A percentile compares a stretch with the other conserved stretches of the same genome.
These are phyloP conservation scores for Drosophila colorata DNA, from an alignment of 2,888 invertebrate genomes.

Conservation along the genomic window DNA sequence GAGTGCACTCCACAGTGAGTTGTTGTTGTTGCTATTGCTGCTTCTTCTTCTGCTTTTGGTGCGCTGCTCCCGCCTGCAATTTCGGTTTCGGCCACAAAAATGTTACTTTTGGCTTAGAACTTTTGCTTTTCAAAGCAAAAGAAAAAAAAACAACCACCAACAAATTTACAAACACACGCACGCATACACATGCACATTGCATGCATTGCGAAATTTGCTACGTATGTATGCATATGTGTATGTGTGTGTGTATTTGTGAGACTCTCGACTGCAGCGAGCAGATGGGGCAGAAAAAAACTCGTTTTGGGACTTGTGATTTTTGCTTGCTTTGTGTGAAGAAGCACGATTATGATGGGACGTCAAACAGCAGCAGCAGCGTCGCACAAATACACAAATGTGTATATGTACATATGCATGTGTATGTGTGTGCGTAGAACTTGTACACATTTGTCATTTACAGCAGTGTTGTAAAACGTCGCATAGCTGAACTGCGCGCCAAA, in stretches of 20 bases:
- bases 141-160: constrained; percentile 64
- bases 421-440: constrained; percentile 12
- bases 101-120: constrained; percentile 63
- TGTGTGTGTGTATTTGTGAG: constrained; percentile 11
- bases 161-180: constrained; percentile 25
- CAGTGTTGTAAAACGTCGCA: constrained; percentile 46
- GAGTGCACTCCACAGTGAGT: constrained; percentile 30
- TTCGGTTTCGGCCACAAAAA: constrained; percentile 50
- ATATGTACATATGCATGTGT: neutral
- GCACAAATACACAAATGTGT: constrained; percentile 6
- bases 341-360: constrained; percentile 44
- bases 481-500: constrained; percentile 48
- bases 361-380: constrained; percentile 24
- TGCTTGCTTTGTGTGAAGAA: constrained; percentile 20
- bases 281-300: constrained; percentile 54
- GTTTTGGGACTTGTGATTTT: constrained; percentile 65
- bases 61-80: constrained; percentile 43
- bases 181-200: constrained; percentile 22
- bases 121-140: constrained; percentile 64
- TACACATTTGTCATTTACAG: constrained; percentile 20
- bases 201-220: constrained; percentile 54
- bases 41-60: constrained; percentile 9
- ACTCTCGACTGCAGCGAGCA: constrained; percentile 26
- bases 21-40: constrained; percentile 21
- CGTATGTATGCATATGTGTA: constrained; percentile 4